Base-by-base conservation (phyloP, 1,140 invertebrate genomes). In the Zaprionus vittiger region DNA sequence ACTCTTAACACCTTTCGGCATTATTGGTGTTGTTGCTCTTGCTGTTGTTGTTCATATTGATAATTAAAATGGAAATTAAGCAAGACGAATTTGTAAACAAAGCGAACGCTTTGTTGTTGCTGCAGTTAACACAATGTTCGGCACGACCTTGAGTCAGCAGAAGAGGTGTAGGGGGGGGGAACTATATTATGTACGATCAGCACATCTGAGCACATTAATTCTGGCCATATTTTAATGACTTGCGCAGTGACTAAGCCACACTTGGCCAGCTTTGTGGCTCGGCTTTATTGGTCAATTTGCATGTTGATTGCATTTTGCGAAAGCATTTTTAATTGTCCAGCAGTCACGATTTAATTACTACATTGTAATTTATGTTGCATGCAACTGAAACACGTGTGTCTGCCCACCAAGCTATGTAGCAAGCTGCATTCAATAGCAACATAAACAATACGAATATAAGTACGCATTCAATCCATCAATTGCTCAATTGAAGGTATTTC, bases 201-300 rank as follows among this genome's bases (percentile, higher is more conserved):
- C 75, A 17, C 71, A 73, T 70, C 20, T 89, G 66, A 84, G 74
- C 75, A 17, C 71, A 73, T 70, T 28, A 15, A 56, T 75, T 70
- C 73, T 75, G 61, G 28, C 69, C 81, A 54, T 41, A 60, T 61
- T 55, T 60, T 49, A 79, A 62, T 76, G 67, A 34, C 61, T 9
- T 2, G 31, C 31, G 0, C 9, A 79, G 61, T 76, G 70, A 34
- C 61, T 73, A 70, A 22, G 34, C 12, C 34, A 26, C 74, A 68
- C 60, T 59, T 72, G 47, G 38, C 2, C 41, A 17, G 38, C 41
- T 47, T 37, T 34, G 31, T 34, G 31, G 31, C 31, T 4, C 31
- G 44, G 15, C 54, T 64, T 86, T 86, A 87, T 87, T 84, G 57
- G 66, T 59, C 73, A 87, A 84, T 90, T 89, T 90, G 77, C 84